phyloP scores from a whole-genome alignment of 2,797 vertebrate genomes.

The Naso thynnoides region DNA sequence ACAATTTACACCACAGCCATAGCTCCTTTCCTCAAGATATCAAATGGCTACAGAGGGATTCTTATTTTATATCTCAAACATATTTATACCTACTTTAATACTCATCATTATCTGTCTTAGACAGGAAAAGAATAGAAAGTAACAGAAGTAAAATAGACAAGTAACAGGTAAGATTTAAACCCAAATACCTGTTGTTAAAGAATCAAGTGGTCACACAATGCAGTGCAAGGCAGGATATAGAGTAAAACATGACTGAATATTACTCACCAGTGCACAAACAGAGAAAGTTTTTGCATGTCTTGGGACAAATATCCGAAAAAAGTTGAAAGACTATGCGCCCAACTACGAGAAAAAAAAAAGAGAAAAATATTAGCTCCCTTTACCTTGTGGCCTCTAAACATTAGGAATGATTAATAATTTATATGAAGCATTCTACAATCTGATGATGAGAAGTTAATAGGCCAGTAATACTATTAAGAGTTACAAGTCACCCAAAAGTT shows the following conservation, averaged over 20 bases:
- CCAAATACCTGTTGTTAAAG: neutral
- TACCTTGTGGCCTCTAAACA: neutral
- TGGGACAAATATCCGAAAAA: constrained; percentile 97
- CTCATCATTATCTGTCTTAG: neutral
- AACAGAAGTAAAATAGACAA: neutral
- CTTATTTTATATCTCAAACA: neutral
- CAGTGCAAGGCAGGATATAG: neutral
- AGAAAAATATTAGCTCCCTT: neutral
- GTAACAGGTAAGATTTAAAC: neutral
- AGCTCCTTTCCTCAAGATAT: constrained; percentile 21
- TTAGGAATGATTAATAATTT: neutral
- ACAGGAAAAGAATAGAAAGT: neutral
- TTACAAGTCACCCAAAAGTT: constrained; percentile 9
- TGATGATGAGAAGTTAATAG: constrained; percentile 1
- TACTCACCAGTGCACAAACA: constrained; percentile 95
- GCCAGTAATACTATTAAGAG: constrained; percentile 10
- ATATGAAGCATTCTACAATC: neutral
- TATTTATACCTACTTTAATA: neutral
- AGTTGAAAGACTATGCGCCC: constrained; percentile 99
- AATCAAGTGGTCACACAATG: neutral
- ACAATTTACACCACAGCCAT: constrained; percentile 21
- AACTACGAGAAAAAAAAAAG: constrained; percentile 85
- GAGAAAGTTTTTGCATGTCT: constrained; percentile 99
- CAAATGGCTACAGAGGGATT: constrained; percentile 10
- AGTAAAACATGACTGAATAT: neutral